These are phyloP conservation scores for Leptatherina wallacei DNA, from an alignment of 2,797 vertebrate genomes.

Conservation along the genomic window DNA sequence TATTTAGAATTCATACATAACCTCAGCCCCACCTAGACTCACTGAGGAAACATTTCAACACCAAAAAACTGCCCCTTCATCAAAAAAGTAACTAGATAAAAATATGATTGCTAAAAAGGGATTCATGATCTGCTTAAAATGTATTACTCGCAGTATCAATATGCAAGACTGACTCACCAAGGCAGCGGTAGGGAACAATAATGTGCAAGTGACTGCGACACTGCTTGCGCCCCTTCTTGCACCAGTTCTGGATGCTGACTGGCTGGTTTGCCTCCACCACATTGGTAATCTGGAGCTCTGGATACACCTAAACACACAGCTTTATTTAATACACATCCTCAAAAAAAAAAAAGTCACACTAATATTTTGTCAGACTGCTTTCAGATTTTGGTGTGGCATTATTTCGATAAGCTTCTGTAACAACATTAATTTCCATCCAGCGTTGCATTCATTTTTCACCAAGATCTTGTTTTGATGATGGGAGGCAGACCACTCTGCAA, in stretches of 20 bases:
- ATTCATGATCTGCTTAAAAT: background rate
- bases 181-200: conserved; percentile 95
- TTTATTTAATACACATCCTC: too few species aligned
- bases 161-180: conserved; percentile 76
- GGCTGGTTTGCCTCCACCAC: conserved; percentile 97
- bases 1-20: conserved; percentile 38
- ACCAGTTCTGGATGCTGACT: conserved; percentile 94
- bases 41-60: conserved; percentile 64
- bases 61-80: background rate
- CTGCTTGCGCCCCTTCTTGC: conserved; percentile 91
- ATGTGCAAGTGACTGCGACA: conserved; percentile 92
- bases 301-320: conserved; percentile 88
- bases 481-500: too few species aligned
- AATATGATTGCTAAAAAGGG: background rate
- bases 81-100: background rate
- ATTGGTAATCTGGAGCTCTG: conserved; percentile 95
- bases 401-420: too few species aligned
- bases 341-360: too few species aligned
- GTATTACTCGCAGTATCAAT: background rate
- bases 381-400: too few species aligned
- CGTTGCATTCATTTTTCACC: too few species aligned
- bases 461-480: too few species aligned
- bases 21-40: conserved; percentile 48
- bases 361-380: too few species aligned
- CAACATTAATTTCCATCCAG: too few species aligned